Conservation (phyloP, 2,888 invertebrate species). For the Rotaria sp. region DNA sequence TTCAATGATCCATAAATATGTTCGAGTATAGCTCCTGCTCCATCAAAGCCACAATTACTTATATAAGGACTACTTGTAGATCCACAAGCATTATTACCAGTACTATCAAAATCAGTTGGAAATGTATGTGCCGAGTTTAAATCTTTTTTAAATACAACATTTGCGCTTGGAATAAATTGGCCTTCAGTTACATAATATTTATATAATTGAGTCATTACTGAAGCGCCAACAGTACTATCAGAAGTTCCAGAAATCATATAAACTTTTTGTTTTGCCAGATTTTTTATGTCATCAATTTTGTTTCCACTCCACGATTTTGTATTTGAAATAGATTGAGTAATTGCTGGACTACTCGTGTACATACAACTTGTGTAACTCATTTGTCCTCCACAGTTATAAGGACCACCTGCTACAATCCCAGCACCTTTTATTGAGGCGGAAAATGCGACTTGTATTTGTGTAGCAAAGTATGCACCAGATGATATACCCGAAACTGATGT, state of each 20-base stretch:
- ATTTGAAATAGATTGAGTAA: background rate
- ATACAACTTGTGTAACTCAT: background rate
- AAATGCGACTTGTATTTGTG: background rate
- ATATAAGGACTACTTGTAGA: background rate
- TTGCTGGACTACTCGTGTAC: background rate
- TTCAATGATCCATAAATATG: background rate
- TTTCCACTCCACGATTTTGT: background rate
- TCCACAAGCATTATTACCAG: background rate
- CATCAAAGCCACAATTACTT: background rate
- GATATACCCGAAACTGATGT: background rate
- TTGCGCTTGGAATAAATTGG: background rate
- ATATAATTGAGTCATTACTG: background rate
- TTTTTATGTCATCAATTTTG: conserved; percentile 3
- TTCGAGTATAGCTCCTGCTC: background rate
- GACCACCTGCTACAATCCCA: background rate
- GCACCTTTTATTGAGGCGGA: background rate
- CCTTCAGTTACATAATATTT: background rate
- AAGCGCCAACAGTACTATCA: background rate
- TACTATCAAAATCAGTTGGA: background rate
- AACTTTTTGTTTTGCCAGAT: background rate
- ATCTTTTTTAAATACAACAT: background rate
- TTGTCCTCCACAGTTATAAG: background rate
- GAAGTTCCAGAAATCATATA: background rate
- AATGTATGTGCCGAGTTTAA: background rate
- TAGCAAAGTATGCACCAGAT: background rate